phyloP scores from a whole-genome alignment of 2,888 invertebrate genomes.

The Sesamia inferens region DNA sequence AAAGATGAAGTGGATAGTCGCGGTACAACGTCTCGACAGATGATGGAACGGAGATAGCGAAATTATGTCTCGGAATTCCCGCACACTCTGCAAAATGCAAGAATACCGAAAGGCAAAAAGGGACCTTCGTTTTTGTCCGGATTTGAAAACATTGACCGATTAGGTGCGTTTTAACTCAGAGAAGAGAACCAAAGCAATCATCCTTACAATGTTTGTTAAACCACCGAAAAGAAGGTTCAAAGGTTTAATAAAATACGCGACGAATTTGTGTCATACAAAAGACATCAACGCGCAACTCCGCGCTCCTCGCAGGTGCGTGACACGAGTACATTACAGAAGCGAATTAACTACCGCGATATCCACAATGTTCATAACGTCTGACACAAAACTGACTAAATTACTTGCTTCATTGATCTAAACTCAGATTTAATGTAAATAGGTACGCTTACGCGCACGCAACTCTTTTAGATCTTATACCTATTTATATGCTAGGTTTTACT shows the following conservation, averaged over 20 bases:
- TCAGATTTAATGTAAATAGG: conserved; percentile 15
- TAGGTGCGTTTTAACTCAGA: too few species aligned
- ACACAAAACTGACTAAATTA: conserved; percentile 22
- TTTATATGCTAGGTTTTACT: neutral
- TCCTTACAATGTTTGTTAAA: neutral
- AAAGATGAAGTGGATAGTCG: too few species aligned
- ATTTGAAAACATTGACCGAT: neutral
- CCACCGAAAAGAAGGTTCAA: neutral
- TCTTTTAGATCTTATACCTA: neutral
- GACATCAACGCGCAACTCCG: conserved; percentile 51
- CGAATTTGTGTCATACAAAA: conserved; percentile 40
- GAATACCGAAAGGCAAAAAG: neutral
- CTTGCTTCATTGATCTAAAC: conserved; percentile 28
- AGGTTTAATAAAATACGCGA: neutral
- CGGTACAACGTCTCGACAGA: too few species aligned
- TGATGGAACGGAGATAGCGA: too few species aligned
- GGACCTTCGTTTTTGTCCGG: neutral
- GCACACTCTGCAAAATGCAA: too few species aligned
- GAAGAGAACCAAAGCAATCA: neutral
- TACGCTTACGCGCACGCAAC: conserved; percentile 31
- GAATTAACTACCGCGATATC: conserved; percentile 13
- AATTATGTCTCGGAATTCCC: too few species aligned
- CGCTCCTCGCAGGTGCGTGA: conserved; percentile 3
- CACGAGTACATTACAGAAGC: conserved; percentile 5
- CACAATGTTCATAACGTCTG: conserved; percentile 8